Conservation (phyloP, 2,888 invertebrate species). For the Rhabditoides inermis region DNA sequence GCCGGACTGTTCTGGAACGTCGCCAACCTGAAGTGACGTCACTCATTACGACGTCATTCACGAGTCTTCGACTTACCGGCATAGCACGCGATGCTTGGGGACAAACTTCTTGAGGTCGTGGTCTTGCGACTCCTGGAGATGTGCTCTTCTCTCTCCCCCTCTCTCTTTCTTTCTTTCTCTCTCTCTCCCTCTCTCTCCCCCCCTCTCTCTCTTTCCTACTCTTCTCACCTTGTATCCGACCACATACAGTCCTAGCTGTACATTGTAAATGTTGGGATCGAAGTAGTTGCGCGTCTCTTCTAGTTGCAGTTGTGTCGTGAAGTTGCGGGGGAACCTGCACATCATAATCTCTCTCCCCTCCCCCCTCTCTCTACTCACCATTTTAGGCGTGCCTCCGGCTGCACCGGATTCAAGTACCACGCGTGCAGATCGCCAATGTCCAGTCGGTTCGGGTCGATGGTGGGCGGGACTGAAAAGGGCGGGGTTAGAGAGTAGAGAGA, state of each 20-base stretch:
- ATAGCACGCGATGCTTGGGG: conserved; percentile 31
- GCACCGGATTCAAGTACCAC: conserved; percentile 41
- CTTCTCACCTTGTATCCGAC: conserved; percentile 43
- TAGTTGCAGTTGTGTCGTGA: no score
- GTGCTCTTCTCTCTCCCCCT: no score
- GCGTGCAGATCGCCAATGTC: conserved; percentile 40
- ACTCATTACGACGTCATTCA: no score
- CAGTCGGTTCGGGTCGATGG: conserved; percentile 44
- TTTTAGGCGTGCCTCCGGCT: no score
- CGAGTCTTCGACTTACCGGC: conserved; percentile 9
- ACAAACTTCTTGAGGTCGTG: conserved; percentile 35
- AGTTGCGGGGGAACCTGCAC: conserved; percentile 9
- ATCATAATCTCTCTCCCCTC: no score
- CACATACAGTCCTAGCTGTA: conserved; percentile 37
- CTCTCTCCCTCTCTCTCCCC: no score
- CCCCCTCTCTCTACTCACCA: no score
- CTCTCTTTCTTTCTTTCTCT: no score
- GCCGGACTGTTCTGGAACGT: conserved; percentile 37
- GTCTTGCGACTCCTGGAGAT: conserved; percentile 37
- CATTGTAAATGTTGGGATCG: conserved; percentile 35
- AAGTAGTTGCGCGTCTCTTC: not conserved
- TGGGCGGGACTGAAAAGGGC: conserved; percentile 38
- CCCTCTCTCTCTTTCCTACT: no score
- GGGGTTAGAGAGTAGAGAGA: not conserved
- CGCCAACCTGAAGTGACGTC: conserved; percentile 18